Conservation (phyloP, 2,888 invertebrate genomes). For the Euzophera pinguis region DNA sequence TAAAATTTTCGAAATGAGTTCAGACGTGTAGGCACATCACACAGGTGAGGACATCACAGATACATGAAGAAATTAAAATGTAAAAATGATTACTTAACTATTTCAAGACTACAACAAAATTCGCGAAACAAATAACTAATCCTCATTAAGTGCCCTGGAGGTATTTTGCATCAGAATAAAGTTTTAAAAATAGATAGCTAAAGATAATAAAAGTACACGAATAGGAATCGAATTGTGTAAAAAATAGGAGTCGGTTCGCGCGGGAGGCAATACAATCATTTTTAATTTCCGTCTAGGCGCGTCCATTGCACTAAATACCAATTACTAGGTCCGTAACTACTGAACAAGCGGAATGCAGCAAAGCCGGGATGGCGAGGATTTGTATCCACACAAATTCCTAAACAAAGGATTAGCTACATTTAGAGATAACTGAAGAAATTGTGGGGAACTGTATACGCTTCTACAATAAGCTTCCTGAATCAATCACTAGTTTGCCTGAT, state of each 20-base stretch:
- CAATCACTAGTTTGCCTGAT: too few relatives aligned
- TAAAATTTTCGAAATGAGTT: too few relatives aligned
- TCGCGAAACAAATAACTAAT: too few relatives aligned
- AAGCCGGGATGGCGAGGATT: conserved; percentile 32
- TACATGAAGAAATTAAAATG: too few relatives aligned
- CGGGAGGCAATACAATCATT: conserved; percentile 60
- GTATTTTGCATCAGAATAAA: too few relatives aligned
- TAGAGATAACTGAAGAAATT: conserved; percentile 8
- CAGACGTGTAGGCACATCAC: too few relatives aligned
- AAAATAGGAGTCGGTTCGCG: conserved; percentile 18
- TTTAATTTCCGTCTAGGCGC: conserved; percentile 61
- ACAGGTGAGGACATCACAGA: too few relatives aligned
- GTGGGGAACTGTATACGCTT: too few relatives aligned
- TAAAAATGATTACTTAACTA: too few relatives aligned
- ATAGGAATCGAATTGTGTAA: neutral
- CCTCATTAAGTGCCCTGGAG: too few relatives aligned
- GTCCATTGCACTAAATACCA: conserved; percentile 67
- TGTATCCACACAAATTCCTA: conserved; percentile 8
- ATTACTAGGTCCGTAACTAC: conserved; percentile 59
- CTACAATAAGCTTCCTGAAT: too few relatives aligned
- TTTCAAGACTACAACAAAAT: too few relatives aligned
- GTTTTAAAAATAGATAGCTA: neutral
- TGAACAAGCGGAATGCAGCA: conserved; percentile 58
- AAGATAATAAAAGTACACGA: neutral
- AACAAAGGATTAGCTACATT: conserved; percentile 11